Conservation (phyloP, 2,888 invertebrate species). For the Holacanthella duospinosa region DNA sequence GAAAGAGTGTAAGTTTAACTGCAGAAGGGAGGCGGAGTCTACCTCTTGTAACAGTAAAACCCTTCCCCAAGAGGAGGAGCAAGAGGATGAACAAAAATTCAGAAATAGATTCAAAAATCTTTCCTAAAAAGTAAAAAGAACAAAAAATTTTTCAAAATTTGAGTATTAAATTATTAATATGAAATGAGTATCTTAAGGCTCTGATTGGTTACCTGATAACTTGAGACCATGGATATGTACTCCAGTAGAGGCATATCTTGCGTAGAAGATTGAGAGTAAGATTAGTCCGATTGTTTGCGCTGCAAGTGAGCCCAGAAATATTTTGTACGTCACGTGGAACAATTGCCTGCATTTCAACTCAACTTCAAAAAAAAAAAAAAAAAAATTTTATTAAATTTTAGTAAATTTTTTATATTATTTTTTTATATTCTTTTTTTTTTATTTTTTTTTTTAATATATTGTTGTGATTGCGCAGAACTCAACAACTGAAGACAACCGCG, state of each 20-base stretch:
- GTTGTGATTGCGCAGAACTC: too few relatives aligned
- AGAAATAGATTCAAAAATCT: slow-evolving; percentile 58
- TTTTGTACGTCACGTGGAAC: slow-evolving; percentile 76
- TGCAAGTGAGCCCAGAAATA: slow-evolving; percentile 62
- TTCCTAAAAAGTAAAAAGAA: slow-evolving; percentile 47
- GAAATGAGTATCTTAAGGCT: slow-evolving; percentile 1
- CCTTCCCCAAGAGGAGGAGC: slow-evolving; percentile 72
- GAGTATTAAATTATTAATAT: background rate
- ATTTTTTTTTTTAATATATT: too few relatives aligned
- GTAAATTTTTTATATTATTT: slow-evolving; percentile 21
- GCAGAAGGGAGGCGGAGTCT: slow-evolving; percentile 60
- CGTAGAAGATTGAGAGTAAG: slow-evolving; percentile 58
- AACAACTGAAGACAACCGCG: too few relatives aligned
- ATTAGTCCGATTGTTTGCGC: slow-evolving; percentile 61
- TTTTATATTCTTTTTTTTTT: too few relatives aligned
- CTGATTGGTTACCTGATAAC: slow-evolving; percentile 44
- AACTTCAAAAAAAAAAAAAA: slow-evolving; percentile 44
- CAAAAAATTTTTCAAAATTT: background rate
- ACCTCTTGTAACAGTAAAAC: slow-evolving; percentile 80
- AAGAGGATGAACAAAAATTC: slow-evolving; percentile 66
- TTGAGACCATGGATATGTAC: slow-evolving; percentile 47
- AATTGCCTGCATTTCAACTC: slow-evolving; percentile 68
- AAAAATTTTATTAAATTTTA: background rate
- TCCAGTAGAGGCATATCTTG: slow-evolving; percentile 68
- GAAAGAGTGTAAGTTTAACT: slow-evolving; percentile 66